Evolutionary conservation across 1,140 invertebrate genomes (phyloP), one percentile per base, ranked within the genome.

Genomic region (Parapsyche elsis): DNA sequence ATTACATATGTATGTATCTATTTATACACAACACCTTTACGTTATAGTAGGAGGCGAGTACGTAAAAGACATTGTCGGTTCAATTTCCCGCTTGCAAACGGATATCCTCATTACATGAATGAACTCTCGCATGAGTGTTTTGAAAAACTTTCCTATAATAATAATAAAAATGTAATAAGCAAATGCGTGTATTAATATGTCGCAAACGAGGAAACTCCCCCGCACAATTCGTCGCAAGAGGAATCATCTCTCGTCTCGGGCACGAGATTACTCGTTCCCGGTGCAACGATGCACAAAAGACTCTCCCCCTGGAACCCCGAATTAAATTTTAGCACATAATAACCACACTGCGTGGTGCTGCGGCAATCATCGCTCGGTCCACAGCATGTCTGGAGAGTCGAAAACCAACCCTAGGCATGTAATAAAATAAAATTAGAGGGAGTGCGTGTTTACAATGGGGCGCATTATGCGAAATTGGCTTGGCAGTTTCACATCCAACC

Each of bases 281-380:
- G 75, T 53, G 77, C 74, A 57, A 49, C 76, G 74, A 46, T 14
- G 19, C 16, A 57, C 38, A 76, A 57, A 76, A 76, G 74, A 73
- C 9, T n/a, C 71, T 12, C 24, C 71, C 44, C 12, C 12, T 12
- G 64, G 64, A 24, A 30, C 75, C 30, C 71, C 71, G 79, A 81
- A 81, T 81, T 79, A 81, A 81, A 81, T 81, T 81, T 81, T 81
- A 81, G 77, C 81, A 81, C 81, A 81, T 81, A 81, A 81, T 81
- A 79, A 79, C 77, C 44, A 45, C 26, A 64, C 38, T 61, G 46
- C 79, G 30, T 38, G 30, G 30, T 38, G 7, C 30, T 38, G 30
- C 30, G 30, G 7, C 30, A 38, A 38, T 38, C 30, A 38, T 38
- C 30, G 71, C 76, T 80, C 64, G 73, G 38, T 71, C 30, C 57